Conservation (phyloP, 2,888 invertebrate species). For the Tethea ocularis region DNA sequence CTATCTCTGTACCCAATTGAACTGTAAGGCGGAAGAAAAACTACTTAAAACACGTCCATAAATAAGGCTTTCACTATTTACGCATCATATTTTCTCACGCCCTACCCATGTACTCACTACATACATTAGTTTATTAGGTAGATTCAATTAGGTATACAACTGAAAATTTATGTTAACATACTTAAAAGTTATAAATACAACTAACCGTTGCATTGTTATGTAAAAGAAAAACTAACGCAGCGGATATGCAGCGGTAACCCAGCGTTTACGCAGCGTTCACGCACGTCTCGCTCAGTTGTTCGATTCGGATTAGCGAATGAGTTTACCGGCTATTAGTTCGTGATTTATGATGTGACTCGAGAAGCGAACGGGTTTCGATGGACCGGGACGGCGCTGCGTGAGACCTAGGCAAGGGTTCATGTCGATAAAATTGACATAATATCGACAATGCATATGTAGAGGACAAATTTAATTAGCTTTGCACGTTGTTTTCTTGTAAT, state of each 20-base stretch:
- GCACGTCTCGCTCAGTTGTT: constrained; percentile 54
- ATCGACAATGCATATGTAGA: constrained; percentile 20
- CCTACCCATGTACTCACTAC: not conserved
- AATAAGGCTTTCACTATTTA: constrained; percentile 3
- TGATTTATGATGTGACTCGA: constrained; percentile 79
- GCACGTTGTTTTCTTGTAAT: not conserved
- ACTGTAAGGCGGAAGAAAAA: not conserved
- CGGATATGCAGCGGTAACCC: constrained; percentile 29
- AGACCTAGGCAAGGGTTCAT: constrained; percentile 48
- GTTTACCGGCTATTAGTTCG: constrained; percentile 78
- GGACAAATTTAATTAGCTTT: not conserved
- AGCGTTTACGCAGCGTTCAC: constrained; percentile 38
- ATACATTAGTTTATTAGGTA: not conserved
- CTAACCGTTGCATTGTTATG: constrained; percentile 17
- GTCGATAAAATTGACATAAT: constrained; percentile 15
- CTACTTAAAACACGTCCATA: not conserved
- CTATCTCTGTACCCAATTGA: not conserved
- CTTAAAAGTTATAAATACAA: no score
- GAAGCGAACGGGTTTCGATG: constrained; percentile 60
- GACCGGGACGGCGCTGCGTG: constrained; percentile 72
- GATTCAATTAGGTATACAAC: not conserved
- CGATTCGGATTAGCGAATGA: constrained; percentile 80
- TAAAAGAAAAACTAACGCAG: constrained; percentile 18
- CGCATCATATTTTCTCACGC: constrained; percentile 5
- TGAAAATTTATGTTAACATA: not conserved